Evolutionary conservation across 2,888 invertebrate genomes (phyloP).

Genomic region (Ptilodon capucinus): DNA sequence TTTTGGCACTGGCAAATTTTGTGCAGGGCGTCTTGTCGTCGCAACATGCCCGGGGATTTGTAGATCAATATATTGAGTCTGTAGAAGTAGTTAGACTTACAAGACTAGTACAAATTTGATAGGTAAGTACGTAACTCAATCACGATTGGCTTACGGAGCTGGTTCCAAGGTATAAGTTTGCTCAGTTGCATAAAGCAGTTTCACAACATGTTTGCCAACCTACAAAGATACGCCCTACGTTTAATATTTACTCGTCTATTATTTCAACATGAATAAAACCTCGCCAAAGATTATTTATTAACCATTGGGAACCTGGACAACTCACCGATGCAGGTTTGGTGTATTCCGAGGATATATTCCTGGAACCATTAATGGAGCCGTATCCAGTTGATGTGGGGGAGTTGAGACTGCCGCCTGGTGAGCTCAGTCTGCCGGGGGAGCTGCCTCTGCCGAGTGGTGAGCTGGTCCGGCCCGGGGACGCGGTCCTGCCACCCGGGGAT

Average conservation of each 20-base stretch:
- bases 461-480: constrained; percentile 53
- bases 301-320: background rate
- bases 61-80: too few species aligned
- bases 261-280: background rate
- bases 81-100: too few species aligned
- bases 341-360: constrained; percentile 74
- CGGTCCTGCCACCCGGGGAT: constrained; percentile 76
- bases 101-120: too few species aligned
- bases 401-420: constrained; percentile 74
- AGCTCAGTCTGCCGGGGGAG: constrained; percentile 82
- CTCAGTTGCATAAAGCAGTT: background rate
- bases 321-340: constrained; percentile 85
- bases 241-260: constrained; percentile 1
- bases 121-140: too few species aligned
- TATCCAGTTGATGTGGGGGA: constrained; percentile 85
- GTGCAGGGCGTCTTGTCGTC: too few species aligned
- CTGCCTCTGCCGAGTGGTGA: constrained; percentile 62
- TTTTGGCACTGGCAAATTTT: too few species aligned
- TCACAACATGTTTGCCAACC: background rate
- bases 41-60: too few species aligned
- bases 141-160: background rate
- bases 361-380: constrained; percentile 90
- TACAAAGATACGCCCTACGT: background rate
- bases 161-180: background rate
- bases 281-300: background rate